A percentile compares a stretch with the other conserved stretches of the same genome.
phyloP scores from a whole-genome alignment of 2,113 vertebrate genomes.

The Shinisaurus crocodilurus region DNA sequence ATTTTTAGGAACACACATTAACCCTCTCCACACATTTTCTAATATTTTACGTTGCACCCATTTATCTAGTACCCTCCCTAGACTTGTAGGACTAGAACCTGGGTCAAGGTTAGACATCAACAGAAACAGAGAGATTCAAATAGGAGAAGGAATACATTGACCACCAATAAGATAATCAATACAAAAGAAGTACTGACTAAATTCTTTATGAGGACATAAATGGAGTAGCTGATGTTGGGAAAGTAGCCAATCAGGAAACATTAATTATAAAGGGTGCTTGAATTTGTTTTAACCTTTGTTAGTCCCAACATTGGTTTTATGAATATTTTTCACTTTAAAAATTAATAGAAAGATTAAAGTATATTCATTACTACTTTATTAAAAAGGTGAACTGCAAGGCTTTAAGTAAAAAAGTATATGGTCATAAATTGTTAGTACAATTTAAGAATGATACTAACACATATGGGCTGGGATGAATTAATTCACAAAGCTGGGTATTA shows the following conservation, averaged over 20 bases:
- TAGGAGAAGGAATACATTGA: background rate
- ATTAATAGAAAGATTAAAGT: background rate
- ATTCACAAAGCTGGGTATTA: constrained; percentile 7
- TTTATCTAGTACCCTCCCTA: background rate
- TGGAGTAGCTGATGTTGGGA: constrained; percentile 28
- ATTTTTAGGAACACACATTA: background rate
- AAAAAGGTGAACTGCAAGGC: background rate
- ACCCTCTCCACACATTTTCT: background rate
- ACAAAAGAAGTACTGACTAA: background rate
- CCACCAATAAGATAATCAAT: background rate
- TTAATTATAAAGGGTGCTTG: background rate
- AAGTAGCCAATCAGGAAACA: constrained; percentile 33
- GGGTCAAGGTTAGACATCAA: background rate
- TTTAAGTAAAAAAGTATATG: background rate
- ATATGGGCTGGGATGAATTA: background rate
- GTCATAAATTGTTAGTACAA: background rate
- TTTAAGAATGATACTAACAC: background rate
- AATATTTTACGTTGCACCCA: too few relatives aligned
- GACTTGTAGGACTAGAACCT: background rate
- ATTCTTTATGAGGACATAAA: background rate
- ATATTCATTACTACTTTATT: constrained; percentile 16
- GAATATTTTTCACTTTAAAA: background rate
- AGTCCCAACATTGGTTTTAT: constrained; percentile 31
- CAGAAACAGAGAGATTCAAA: background rate
- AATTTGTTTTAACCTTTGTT: constrained; percentile 34